phyloP scores from a whole-genome alignment of 2,113 vertebrate genomes.

The Aphyosemion australe region DNA sequence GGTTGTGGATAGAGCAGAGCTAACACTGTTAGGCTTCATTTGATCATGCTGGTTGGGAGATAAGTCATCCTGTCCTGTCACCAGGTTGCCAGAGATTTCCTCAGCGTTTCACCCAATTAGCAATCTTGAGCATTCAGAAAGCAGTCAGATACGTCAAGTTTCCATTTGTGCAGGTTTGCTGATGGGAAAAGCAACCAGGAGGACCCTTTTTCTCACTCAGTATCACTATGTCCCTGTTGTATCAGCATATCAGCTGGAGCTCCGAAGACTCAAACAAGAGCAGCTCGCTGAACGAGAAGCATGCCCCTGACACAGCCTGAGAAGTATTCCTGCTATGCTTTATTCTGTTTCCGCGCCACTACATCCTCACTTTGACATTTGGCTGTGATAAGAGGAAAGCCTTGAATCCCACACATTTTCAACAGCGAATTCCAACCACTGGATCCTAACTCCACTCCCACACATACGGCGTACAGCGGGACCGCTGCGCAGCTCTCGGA shows the following conservation, averaged over 20 bases:
- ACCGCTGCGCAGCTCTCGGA: conserved; percentile 60
- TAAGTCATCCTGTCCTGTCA: conserved; percentile 27
- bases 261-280: conserved; percentile 35
- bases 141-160: background rate
- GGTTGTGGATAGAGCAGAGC: conserved; percentile 56
- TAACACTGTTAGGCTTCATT: conserved; percentile 56
- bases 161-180: background rate
- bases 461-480: conserved; percentile 56
- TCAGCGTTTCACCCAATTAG: conserved; percentile 30
- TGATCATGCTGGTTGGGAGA: conserved; percentile 55
- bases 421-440: conserved; percentile 76
- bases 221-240: conserved; percentile 23
- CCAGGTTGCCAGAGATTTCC: conserved; percentile 40
- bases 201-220: conserved; percentile 10
- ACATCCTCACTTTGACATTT: conserved; percentile 80
- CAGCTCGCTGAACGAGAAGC: conserved; percentile 59
- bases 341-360: conserved; percentile 74
- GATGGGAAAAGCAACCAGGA: conserved; percentile 16
- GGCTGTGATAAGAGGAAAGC: conserved; percentile 78
- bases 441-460: conserved; percentile 63
- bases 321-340: conserved; percentile 77
- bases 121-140: background rate
- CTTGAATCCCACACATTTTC: conserved; percentile 80
- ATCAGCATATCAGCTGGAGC: conserved; percentile 58
- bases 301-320: conserved; percentile 69